These are phyloP conservation scores for Petrocephalus sullivani DNA, from an alignment of 2,797 vertebrate species.

Conservation along the genomic window DNA sequence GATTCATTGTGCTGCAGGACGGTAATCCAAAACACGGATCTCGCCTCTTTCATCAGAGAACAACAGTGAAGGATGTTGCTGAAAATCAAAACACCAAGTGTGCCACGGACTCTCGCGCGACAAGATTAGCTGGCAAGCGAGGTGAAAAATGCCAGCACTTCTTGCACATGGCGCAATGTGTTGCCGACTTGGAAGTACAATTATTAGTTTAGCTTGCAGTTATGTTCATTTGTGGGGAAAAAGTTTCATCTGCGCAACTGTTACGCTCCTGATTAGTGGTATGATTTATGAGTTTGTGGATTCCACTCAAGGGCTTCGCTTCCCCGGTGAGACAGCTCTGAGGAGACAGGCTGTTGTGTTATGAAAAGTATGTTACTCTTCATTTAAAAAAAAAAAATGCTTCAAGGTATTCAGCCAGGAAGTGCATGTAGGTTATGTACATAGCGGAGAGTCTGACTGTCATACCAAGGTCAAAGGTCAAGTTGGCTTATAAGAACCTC, in stretches of 20 bases:
- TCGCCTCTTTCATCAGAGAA: constrained; percentile 18
- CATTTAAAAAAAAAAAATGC: not conserved
- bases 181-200: constrained; percentile 14
- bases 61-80: constrained; percentile 21
- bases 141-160: not conserved
- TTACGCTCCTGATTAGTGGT: not conserved
- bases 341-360: not conserved
- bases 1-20: constrained; percentile 46
- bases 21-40: constrained; percentile 27
- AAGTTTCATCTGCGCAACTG: constrained; percentile 1
- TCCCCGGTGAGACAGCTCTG: not conserved
- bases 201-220: constrained; percentile 8
- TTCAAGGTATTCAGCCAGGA: not conserved
- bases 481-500: constrained; percentile 31
- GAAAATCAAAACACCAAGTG: constrained; percentile 14
- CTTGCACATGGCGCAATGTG: not conserved
- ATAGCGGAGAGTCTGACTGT: not conserved
- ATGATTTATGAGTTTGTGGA: constrained; percentile 1
- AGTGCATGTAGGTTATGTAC: not conserved
- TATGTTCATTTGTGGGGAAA: not conserved
- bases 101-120: constrained; percentile 14
- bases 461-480: constrained; percentile 37
- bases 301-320: not conserved
- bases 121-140: constrained; percentile 14
- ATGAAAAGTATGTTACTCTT: not conserved